Percentiles rank a stretch among this genome's conserved stretches.
These are phyloP conservation scores for Oplegnathus fasciatus DNA, from an alignment of 2,113 vertebrate species.

Conservation along the genomic window DNA sequence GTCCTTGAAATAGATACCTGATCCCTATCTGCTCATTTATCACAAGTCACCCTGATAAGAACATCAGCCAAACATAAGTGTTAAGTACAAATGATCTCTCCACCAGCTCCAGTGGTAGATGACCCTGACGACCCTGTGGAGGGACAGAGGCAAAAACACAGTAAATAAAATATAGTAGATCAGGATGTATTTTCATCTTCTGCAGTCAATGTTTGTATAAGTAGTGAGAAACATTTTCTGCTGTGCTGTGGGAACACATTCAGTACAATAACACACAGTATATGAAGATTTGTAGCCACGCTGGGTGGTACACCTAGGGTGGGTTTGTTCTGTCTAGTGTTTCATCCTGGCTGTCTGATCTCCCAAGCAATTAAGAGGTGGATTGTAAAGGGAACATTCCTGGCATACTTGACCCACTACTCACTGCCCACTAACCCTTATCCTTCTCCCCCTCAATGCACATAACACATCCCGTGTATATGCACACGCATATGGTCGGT, in stretches of 20 bases:
- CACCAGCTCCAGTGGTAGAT: neutral
- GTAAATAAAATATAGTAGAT: neutral
- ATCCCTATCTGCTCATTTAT: conserved; percentile 7
- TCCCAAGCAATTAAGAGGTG: conserved; percentile 71
- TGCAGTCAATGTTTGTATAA: conserved; percentile 16
- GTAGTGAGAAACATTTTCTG: conserved; percentile 1
- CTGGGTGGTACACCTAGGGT: conserved; percentile 65
- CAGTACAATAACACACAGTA: conserved; percentile 26
- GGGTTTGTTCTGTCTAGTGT: conserved; percentile 70
- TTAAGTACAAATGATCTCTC: conserved; percentile 3
- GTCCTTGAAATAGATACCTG: conserved; percentile 3
- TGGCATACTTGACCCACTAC: conserved; percentile 73
- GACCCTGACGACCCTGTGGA: neutral
- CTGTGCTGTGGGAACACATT: conserved; percentile 14
- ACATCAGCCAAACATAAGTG: neutral
- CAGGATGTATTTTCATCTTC: neutral
- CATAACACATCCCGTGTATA: conserved; percentile 1
- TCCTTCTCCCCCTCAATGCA: conserved; percentile 20
- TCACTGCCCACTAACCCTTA: conserved; percentile 56
- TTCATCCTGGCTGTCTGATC: conserved; percentile 76
- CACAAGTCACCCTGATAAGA: conserved; percentile 3
- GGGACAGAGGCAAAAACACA: neutral
- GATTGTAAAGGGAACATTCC: conserved; percentile 77
- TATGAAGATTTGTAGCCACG: conserved; percentile 28
- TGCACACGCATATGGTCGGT: neutral